Evolutionary conservation across 2,888 invertebrate genomes (phyloP).

Genomic region (Rhorus exstirpatorius): DNA sequence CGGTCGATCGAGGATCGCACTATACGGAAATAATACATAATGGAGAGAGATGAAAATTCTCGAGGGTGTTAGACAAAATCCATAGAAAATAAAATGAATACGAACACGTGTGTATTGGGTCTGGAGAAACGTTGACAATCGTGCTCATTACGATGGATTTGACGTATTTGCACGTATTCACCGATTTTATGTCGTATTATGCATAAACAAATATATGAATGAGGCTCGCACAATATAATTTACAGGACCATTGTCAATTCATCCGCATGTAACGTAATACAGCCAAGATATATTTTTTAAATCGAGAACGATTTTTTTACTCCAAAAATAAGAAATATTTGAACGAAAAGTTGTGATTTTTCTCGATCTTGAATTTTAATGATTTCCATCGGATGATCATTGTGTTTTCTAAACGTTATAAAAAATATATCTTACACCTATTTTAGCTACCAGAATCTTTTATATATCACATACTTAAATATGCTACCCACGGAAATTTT

Average conservation of each 20-base stretch:
- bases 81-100: background rate
- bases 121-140: background rate
- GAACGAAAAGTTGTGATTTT: too few relatives aligned
- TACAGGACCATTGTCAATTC: background rate
- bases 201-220: conserved; percentile 1
- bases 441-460: too few relatives aligned
- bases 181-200: background rate
- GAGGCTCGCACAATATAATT: background rate
- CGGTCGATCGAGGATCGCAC: background rate
- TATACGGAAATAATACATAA: too few relatives aligned
- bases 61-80: background rate
- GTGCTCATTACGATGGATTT: background rate
- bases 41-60: background rate
- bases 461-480: too few relatives aligned
- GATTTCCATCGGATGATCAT: too few relatives aligned
- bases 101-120: background rate
- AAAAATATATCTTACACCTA: too few relatives aligned
- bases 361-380: too few relatives aligned
- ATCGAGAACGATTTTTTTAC: too few relatives aligned
- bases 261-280: background rate
- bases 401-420: too few relatives aligned
- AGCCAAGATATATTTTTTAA: too few relatives aligned
- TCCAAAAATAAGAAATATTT: too few relatives aligned
- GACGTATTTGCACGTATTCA: conserved; percentile 6
- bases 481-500: too few relatives aligned